Evolutionary conservation across 2,888 invertebrate genomes (phyloP).

Genomic region (Lasius fuliginosus): DNA sequence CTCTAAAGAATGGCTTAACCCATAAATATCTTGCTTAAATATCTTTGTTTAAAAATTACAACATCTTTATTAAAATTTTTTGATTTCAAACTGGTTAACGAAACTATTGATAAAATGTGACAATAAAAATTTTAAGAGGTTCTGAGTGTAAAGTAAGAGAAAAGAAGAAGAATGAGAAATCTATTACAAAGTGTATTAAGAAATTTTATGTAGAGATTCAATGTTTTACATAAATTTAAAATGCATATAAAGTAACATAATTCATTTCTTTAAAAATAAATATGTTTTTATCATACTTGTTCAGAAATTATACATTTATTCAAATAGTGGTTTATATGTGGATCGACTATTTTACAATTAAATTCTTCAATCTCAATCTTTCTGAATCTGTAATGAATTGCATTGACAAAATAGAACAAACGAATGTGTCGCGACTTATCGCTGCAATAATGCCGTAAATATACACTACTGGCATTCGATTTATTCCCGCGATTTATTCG

Average conservation of each 20-base stretch:
- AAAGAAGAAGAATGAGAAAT: too few relatives aligned
- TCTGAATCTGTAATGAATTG: neutral
- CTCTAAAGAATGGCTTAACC: neutral
- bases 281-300: neutral
- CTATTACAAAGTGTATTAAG: neutral
- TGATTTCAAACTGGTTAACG: neutral
- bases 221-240: neutral
- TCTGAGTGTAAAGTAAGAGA: neutral
- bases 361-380: neutral
- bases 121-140: neutral
- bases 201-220: neutral
- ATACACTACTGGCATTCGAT: constrained; percentile 11
- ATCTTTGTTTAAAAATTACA: neutral
- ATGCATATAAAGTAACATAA: neutral
- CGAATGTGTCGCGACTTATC: neutral
- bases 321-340: neutral
- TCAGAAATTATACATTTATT: neutral
- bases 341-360: neutral
- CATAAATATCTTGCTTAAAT: neutral
- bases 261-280: neutral
- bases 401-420: constrained; percentile 5
- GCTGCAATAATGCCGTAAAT: neutral
- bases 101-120: neutral
- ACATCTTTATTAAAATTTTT: neutral
- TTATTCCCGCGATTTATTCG: neutral